These are phyloP conservation scores for Ochlodes sylvanus DNA, from an alignment of 2,888 invertebrate species.

Conservation along the genomic window DNA sequence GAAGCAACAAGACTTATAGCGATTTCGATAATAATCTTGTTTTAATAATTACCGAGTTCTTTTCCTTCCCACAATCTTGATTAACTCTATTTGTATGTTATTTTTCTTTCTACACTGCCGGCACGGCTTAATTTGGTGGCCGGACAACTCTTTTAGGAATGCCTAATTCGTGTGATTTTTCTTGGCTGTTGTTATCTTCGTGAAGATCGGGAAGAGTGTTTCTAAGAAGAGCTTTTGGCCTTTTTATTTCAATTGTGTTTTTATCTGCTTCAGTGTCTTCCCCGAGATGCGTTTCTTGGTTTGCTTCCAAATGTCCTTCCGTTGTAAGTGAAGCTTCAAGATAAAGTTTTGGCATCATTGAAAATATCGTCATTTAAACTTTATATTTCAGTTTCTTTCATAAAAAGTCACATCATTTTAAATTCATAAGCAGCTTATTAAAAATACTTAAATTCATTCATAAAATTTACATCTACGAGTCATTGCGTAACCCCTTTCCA, in stretches of 20 bases:
- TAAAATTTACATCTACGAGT: constrained; percentile 56
- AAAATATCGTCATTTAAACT: constrained; percentile 4
- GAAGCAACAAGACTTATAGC: constrained; percentile 74
- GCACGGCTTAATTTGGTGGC: constrained; percentile 73
- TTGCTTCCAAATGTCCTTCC: constrained; percentile 34
- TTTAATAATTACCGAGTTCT: constrained; percentile 81
- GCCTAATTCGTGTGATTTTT: constrained; percentile 42
- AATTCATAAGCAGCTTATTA: constrained; percentile 38
- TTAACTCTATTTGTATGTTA: constrained; percentile 77
- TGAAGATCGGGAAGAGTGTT: constrained; percentile 36
- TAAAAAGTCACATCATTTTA: constrained; percentile 16
- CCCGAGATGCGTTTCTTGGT: constrained; percentile 33
- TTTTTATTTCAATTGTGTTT: constrained; percentile 35
- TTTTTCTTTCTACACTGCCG: constrained; percentile 68
- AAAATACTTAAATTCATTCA: constrained; percentile 53
- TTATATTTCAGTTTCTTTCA: not conserved
- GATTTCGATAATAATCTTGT: constrained; percentile 83
- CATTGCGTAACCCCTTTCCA: constrained; percentile 50
- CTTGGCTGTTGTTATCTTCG: constrained; percentile 40
- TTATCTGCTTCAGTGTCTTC: constrained; percentile 31
- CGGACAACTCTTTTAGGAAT: constrained; percentile 70
- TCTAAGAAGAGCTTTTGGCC: constrained; percentile 32
- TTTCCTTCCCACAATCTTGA: constrained; percentile 80
- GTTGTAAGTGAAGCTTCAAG: constrained; percentile 20
- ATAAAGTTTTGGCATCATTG: constrained; percentile 17